phyloP scores from a whole-genome alignment of 2,113 vertebrate genomes.

The Gymnobelideus leadbeateri region DNA sequence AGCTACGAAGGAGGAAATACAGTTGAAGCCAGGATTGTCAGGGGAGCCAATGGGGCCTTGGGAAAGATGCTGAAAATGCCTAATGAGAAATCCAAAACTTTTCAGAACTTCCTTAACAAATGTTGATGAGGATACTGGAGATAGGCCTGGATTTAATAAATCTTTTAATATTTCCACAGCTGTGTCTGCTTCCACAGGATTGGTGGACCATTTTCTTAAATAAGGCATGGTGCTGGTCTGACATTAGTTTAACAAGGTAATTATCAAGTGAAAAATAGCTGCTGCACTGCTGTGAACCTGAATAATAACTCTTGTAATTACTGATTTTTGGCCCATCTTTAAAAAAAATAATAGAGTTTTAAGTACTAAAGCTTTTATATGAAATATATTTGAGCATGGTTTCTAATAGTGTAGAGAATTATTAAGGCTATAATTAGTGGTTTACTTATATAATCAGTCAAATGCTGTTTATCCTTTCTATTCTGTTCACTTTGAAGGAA shows the following conservation, averaged over 20 bases:
- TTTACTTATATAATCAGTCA: conserved; percentile 74
- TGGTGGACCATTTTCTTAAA: conserved; percentile 74
- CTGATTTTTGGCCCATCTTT: conserved; percentile 70
- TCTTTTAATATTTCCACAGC: conserved; percentile 55
- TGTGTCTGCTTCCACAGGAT: not conserved
- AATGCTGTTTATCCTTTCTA: conserved; percentile 65
- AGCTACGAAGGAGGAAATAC: conserved; percentile 32
- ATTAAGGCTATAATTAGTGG: conserved; percentile 60
- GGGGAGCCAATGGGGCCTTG: not conserved
- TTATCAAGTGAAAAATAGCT: conserved; percentile 82
- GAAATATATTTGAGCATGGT: conserved; percentile 48
- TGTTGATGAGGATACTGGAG: conserved; percentile 40
- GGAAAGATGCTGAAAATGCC: conserved; percentile 28
- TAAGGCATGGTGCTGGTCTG: conserved; percentile 72
- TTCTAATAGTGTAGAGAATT: conserved; percentile 56
- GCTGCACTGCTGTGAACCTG: conserved; percentile 72
- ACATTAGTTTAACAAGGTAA: conserved; percentile 80
- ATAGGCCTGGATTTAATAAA: conserved; percentile 61
- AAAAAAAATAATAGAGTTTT: conserved; percentile 65
- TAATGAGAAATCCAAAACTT: conserved; percentile 34
- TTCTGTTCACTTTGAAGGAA: conserved; percentile 62
- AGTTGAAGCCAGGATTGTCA: not conserved
- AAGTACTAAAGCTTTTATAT: conserved; percentile 71
- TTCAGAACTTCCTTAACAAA: conserved; percentile 60
- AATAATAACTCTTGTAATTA: conserved; percentile 78